Evolutionary conservation across 2,888 invertebrate species (phyloP).

Genomic region (Dicyrtoma fusca): DNA sequence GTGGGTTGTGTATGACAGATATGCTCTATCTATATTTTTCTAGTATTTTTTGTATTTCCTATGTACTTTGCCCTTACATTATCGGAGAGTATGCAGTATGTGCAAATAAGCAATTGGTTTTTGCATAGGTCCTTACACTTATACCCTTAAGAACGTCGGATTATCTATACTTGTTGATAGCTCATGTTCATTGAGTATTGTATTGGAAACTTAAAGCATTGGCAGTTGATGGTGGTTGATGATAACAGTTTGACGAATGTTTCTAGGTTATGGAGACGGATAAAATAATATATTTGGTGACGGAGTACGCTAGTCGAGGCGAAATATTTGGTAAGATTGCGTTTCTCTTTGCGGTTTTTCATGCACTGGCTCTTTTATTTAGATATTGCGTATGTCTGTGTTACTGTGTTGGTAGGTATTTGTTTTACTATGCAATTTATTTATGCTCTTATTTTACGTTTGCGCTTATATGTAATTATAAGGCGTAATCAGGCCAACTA

Average conservation of each 20-base stretch:
- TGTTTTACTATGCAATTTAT: no score
- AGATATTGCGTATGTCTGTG: not conserved
- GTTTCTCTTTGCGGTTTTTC: not conserved
- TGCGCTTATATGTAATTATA: no score
- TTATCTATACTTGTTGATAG: not conserved
- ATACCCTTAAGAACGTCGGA: no score
- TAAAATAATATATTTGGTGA: conserved; percentile 97
- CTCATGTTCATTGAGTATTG: not conserved
- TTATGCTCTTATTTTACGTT: no score
- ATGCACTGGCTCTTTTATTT: not conserved
- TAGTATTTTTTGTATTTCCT: no score
- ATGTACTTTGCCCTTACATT: no score
- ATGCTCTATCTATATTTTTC: no score
- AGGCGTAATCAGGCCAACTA: no score
- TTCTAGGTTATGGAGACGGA: conserved; percentile 96
- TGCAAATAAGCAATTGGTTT: no score
- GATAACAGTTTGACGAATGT: conserved; percentile 10
- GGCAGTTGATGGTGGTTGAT: not conserved
- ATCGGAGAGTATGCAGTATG: no score
- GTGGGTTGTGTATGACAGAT: no score
- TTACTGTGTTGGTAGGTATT: not conserved
- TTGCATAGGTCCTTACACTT: no score
- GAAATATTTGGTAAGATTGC: conserved; percentile 86
- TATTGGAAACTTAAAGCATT: not conserved
- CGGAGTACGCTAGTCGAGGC: conserved; percentile 96